Conservation (phyloP, 2,888 invertebrate species). For the Drosophila formosana region DNA sequence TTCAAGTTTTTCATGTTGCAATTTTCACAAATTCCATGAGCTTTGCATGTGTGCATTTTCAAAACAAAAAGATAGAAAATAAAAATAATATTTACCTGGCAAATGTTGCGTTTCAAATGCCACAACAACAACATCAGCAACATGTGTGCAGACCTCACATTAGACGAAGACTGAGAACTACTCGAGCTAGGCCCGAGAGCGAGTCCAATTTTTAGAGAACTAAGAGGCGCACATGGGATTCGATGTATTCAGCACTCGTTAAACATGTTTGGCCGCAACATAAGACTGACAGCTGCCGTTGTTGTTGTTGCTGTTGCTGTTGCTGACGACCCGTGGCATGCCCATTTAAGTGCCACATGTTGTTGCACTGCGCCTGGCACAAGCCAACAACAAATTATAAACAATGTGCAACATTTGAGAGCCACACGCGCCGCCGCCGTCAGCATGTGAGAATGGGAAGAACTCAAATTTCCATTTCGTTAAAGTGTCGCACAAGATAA, state of each 20-base stretch:
- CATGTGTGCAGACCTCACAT: conserved; percentile 37
- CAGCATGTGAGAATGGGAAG: neutral
- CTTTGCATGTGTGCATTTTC: conserved; percentile 38
- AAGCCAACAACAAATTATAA: conserved; percentile 58
- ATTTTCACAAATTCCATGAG: conserved; percentile 72
- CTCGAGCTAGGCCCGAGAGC: conserved; percentile 14
- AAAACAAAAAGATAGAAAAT: conserved; percentile 4
- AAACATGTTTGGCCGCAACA: conserved; percentile 69
- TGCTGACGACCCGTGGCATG: conserved; percentile 56
- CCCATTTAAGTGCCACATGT: conserved; percentile 76
- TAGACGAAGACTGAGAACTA: conserved; percentile 9
- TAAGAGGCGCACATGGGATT: conserved; percentile 44
- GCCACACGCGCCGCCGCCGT: conserved; percentile 16
- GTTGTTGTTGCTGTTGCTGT: conserved; percentile 38
- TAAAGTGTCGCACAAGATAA: conserved; percentile 60
- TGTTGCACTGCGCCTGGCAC: conserved; percentile 46
- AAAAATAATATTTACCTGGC: conserved; percentile 70
- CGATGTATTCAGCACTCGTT: conserved; percentile 28
- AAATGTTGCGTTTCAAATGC: conserved; percentile 47
- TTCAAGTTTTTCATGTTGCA: conserved; percentile 76
- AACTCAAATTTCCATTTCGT: conserved; percentile 63
- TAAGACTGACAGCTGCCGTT: conserved; percentile 69
- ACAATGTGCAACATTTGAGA: conserved; percentile 45
- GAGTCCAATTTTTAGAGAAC: conserved; percentile 37
- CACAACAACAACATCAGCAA: conserved; percentile 23